Conservation (phyloP, 2,797 vertebrate species). For the Orientallactaga sibirica region DNA sequence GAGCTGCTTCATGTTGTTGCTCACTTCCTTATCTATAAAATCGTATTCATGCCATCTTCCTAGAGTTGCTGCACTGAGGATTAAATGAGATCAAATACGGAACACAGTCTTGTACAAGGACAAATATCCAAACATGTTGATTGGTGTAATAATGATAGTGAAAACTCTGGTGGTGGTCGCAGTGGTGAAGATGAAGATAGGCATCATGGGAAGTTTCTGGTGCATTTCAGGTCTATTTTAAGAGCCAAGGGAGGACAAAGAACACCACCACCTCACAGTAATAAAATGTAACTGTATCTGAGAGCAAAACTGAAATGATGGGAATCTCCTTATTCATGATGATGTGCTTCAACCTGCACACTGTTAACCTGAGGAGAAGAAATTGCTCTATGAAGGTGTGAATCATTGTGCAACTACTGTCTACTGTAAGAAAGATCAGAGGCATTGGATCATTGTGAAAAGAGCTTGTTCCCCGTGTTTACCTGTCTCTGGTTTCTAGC, state of each 20-base stretch:
- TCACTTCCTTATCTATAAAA: slow-evolving; percentile 7
- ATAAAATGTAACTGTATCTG: neutral
- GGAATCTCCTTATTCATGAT: neutral
- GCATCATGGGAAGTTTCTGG: neutral
- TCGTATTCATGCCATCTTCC: neutral
- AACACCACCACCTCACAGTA: neutral
- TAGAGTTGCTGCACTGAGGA: neutral
- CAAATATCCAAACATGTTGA: neutral
- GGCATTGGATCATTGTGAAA: neutral
- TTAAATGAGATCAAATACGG: neutral
- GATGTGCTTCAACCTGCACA: neutral
- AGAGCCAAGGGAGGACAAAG: neutral
- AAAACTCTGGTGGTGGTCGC: neutral
- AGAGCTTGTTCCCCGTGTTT: neutral
- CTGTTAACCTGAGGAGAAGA: neutral
- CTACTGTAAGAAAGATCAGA: neutral
- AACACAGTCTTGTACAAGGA: neutral
- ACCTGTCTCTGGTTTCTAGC: neutral
- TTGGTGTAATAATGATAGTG: fast-evolving
- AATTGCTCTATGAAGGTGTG: neutral
- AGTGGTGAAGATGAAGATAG: neutral
- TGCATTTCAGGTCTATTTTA: neutral
- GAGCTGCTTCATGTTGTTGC: neutral
- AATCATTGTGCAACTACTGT: neutral
- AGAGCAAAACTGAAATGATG: neutral